These are phyloP conservation scores for Luperina testacea DNA, from an alignment of 2,888 invertebrate species.

Conservation along the genomic window DNA sequence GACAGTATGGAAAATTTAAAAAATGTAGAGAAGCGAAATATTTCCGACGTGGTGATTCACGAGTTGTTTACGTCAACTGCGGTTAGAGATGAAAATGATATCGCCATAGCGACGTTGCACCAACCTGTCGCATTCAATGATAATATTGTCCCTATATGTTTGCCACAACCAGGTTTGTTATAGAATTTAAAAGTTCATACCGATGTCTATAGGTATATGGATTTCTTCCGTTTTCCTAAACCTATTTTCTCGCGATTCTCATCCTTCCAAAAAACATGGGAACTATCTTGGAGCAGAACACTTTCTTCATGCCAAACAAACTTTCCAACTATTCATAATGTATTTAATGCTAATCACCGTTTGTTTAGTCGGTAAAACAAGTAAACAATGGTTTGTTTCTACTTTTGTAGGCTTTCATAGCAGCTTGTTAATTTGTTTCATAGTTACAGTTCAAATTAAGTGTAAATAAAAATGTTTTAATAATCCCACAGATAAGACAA, in stretches of 20 bases:
- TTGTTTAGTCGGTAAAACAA: slow-evolving; percentile 5
- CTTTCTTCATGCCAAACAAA: slow-evolving; percentile 8
- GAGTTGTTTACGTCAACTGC: slow-evolving; percentile 87
- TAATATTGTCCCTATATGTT: slow-evolving; percentile 88
- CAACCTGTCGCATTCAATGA: slow-evolving; percentile 82
- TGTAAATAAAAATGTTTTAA: background rate
- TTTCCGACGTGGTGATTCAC: slow-evolving; percentile 84
- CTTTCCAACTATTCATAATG: slow-evolving; percentile 24
- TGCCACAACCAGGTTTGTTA: slow-evolving; percentile 85
- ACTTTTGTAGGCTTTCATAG: background rate
- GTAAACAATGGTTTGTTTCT: slow-evolving; percentile 7
- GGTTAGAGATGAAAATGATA: slow-evolving; percentile 90
- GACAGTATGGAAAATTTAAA: slow-evolving; percentile 81
- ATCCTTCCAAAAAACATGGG: background rate
- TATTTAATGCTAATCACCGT: slow-evolving; percentile 7
- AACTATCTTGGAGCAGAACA: background rate
- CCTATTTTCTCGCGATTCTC: background rate
- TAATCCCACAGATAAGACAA: background rate
- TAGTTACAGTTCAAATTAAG: background rate
- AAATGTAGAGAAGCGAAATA: slow-evolving; percentile 80
- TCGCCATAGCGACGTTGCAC: slow-evolving; percentile 88
- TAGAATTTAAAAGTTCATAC: background rate
- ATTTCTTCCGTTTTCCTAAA: background rate
- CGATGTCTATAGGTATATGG: too few species aligned
- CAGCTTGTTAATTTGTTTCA: background rate